Evolutionary conservation across 1,140 invertebrate genomes (phyloP).

Genomic region (Zaprionus vittiger): DNA sequence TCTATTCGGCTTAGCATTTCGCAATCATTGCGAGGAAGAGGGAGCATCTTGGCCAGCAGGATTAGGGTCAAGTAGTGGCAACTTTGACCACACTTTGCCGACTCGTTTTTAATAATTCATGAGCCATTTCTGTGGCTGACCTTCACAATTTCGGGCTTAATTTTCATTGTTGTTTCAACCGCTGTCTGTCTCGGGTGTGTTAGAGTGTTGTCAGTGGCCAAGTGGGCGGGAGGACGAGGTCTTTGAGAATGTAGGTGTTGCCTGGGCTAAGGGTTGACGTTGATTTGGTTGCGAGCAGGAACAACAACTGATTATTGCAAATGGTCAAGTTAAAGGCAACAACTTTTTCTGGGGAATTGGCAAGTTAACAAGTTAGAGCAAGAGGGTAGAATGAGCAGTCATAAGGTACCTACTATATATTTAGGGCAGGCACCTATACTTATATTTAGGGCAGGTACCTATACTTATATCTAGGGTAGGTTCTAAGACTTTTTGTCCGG

Average conservation of each 20-base stretch:
- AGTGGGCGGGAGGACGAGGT: neutral
- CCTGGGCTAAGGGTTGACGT: neutral
- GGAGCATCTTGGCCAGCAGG: conserved; percentile 28
- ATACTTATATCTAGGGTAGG: too few relatives aligned
- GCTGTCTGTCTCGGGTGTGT: conserved; percentile 24
- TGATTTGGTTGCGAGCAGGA: neutral
- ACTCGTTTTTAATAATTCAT: conserved; percentile 58
- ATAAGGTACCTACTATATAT: too few relatives aligned
- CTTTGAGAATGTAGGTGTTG: neutral
- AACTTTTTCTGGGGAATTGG: neutral
- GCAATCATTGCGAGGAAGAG: conserved; percentile 60
- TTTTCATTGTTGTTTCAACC: conserved; percentile 48
- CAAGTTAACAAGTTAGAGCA: too few relatives aligned
- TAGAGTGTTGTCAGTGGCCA: neutral
- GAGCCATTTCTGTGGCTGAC: conserved; percentile 62
- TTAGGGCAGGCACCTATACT: too few relatives aligned
- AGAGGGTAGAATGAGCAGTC: too few relatives aligned
- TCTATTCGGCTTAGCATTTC: conserved; percentile 71
- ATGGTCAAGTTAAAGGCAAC: neutral
- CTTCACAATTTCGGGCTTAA: conserved; percentile 70
- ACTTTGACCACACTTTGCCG: conserved; percentile 38
- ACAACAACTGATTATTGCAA: conserved; percentile 12
- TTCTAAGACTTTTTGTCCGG: too few relatives aligned
- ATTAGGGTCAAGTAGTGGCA: conserved; percentile 68
- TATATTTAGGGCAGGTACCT: too few relatives aligned